These are phyloP conservation scores for Pseudopodoces humilis DNA, from an alignment of 2,113 vertebrate species.

Conservation along the genomic window DNA sequence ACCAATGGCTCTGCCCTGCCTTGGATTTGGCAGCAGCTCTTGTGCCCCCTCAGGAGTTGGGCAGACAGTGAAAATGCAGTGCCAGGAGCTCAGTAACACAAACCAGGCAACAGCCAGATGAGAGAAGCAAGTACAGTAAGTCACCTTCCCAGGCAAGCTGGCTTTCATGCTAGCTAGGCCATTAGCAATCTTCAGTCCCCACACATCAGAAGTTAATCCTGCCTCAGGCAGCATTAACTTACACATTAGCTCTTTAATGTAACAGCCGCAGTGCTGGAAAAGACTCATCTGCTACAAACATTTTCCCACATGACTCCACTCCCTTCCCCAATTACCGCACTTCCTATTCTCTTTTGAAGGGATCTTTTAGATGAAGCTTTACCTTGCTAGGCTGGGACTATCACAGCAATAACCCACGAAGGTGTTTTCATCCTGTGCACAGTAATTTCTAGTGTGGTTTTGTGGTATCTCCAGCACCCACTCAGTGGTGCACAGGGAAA, in stretches of 20 bases:
- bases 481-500: not conserved
- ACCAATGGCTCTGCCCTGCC: not conserved
- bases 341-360: not conserved
- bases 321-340: not conserved
- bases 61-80: not conserved
- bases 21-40: not conserved
- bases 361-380: not conserved
- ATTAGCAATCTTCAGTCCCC: constrained; percentile 28
- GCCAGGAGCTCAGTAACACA: not conserved
- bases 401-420: not conserved
- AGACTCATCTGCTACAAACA: constrained; percentile 17
- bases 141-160: not conserved
- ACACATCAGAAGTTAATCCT: constrained; percentile 41
- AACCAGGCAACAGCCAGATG: not conserved
- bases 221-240: constrained; percentile 57
- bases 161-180: not conserved
- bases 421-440: not conserved
- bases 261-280: not conserved
- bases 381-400: not conserved
- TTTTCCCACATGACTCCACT: constrained; percentile 23
- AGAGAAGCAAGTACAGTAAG: not conserved
- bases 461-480: not conserved
- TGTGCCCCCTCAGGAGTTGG: fast-evolving
- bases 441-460: not conserved
- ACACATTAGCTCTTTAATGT: constrained; percentile 38